A percentile compares a stretch with the other conserved stretches of the same genome.
Conservation (phyloP, 2,888 invertebrate species). For the Rotaria socialis region DNA sequence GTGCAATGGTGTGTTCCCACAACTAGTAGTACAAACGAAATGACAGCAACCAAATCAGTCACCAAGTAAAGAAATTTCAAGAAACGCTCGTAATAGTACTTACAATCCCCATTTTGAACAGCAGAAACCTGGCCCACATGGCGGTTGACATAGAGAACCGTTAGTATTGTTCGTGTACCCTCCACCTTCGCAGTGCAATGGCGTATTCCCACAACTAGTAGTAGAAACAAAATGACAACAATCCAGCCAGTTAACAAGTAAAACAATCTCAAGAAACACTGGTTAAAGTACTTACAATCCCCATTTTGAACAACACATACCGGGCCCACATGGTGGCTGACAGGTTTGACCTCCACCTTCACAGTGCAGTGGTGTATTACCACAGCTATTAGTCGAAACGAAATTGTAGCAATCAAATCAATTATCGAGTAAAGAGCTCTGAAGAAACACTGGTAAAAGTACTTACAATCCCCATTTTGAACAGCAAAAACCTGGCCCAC, state of each 20-base stretch:
- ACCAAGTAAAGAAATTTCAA: background rate
- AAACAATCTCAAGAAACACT: too few relatives aligned
- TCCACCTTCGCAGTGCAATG: too few relatives aligned
- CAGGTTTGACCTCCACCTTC: background rate
- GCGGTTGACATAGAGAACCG: too few relatives aligned
- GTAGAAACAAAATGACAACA: too few relatives aligned
- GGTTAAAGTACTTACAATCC: background rate
- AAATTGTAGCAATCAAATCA: too few relatives aligned
- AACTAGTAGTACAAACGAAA: background rate
- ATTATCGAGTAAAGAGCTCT: too few relatives aligned
- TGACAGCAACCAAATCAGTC: background rate
- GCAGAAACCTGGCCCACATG: too few relatives aligned
- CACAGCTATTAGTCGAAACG: background rate
- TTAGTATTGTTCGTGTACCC: background rate
- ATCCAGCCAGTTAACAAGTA: too few relatives aligned
- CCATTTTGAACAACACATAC: background rate
- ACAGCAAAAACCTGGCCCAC: background rate
- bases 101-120: background rate
- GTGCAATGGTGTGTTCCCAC: background rate
- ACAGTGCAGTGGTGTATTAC: background rate
- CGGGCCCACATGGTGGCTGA: background rate
- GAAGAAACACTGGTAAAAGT: background rate
- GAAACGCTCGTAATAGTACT: background rate
- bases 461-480: conserved; percentile 18
- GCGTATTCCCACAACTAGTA: too few relatives aligned